Percentiles rank a stretch among this genome's conserved stretches.
Conservation (phyloP, 2,797 vertebrate genomes). For the Molothrus aeneus region DNA sequence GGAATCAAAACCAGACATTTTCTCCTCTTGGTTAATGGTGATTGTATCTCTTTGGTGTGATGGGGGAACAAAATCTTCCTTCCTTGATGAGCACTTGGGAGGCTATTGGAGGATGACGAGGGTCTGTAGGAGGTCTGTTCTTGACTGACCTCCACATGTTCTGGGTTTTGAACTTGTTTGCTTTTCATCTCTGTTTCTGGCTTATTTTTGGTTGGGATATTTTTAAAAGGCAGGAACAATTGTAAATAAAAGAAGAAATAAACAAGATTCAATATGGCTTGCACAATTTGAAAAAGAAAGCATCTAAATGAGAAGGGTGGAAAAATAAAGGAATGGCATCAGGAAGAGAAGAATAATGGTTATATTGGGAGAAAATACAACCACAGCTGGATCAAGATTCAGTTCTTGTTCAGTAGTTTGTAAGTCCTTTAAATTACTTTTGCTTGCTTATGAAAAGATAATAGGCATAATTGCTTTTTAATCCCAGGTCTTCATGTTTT, state of each 20-base stretch:
- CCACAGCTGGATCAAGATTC: neutral
- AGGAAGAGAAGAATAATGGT: neutral
- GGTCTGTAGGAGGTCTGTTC: neutral
- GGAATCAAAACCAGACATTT: neutral
- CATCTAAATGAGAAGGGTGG: neutral
- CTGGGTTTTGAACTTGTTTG: neutral
- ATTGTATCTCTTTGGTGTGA: accelerated
- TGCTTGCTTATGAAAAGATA: neutral
- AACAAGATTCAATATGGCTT: neutral
- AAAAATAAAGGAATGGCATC: neutral
- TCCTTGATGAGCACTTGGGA: neutral
- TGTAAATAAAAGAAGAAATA: neutral
- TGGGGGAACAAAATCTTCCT: neutral
- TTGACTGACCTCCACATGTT: neutral
- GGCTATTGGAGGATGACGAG: accelerated
- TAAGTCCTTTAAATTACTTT: neutral
- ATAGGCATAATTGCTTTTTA: neutral
- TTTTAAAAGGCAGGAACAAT: neutral
- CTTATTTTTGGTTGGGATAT: neutral
- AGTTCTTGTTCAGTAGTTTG: neutral
- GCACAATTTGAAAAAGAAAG: neutral
- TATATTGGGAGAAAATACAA: neutral
- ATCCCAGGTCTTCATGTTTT: neutral
- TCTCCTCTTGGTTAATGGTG: neutral
- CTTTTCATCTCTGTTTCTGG: neutral